Percentiles rank a stretch among this genome's conserved stretches.
phyloP scores from a whole-genome alignment of 2,797 vertebrate species.

The Falco peregrinus region DNA sequence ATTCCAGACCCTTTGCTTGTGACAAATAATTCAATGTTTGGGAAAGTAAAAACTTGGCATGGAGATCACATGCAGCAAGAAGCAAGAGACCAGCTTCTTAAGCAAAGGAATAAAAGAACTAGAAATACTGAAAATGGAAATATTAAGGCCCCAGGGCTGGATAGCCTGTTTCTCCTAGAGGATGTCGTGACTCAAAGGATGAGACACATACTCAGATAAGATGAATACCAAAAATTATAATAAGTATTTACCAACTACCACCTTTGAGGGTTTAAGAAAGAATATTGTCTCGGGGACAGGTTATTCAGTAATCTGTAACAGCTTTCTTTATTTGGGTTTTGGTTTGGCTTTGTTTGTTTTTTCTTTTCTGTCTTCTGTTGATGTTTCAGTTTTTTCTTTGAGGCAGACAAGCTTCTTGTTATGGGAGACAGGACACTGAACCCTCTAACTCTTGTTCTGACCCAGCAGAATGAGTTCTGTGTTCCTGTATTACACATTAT shows the following conservation, averaged over 20 bases:
- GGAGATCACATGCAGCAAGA: not conserved
- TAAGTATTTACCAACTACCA: not conserved
- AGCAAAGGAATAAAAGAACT: not conserved
- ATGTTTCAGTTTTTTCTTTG: not conserved
- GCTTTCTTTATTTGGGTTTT: not conserved
- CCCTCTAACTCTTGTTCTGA: not conserved
- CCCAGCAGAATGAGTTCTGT: not conserved
- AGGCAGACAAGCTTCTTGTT: not conserved
- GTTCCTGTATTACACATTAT: not conserved
- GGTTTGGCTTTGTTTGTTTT: not conserved
- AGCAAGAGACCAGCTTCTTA: not conserved
- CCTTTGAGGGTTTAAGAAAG: not conserved
- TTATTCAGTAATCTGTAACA: not conserved
- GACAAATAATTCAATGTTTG: conserved; percentile 12
- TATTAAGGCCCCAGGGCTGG: not conserved
- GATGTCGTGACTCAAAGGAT: not conserved
- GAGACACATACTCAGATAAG: not conserved
- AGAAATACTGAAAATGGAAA: not conserved
- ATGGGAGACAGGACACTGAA: not conserved
- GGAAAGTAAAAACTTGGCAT: not conserved
- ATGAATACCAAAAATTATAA: not conserved
- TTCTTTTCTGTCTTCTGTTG: not conserved
- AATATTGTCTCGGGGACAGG: not conserved
- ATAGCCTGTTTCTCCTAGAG: not conserved
- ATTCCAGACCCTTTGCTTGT: not conserved